Evolutionary conservation across 2,113 vertebrate species (phyloP).

Genomic region (Festucalex cinctus): DNA sequence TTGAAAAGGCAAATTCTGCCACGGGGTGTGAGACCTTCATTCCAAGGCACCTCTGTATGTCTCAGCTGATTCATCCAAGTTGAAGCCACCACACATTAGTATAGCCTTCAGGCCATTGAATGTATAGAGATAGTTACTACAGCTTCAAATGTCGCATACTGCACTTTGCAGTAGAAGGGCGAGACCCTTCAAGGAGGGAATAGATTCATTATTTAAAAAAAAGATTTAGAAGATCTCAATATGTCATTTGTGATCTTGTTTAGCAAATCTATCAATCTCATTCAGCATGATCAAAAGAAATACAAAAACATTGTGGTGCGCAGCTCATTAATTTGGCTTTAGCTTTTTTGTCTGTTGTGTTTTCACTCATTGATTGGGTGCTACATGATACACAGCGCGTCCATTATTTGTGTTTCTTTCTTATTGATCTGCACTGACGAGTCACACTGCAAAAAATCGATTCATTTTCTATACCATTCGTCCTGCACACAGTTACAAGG

Average conservation of each 20-base stretch:
- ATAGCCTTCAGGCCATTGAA: conserved; percentile 2
- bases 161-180: not conserved
- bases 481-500: not conserved
- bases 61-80: conserved; percentile 28
- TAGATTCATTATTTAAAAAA: not conserved
- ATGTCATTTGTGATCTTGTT: not conserved
- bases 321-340: conserved; percentile 2
- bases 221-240: not conserved
- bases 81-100: conserved; percentile 26
- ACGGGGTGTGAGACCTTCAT: conserved; percentile 31
- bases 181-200: not conserved
- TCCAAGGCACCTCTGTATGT: conserved; percentile 23
- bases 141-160: conserved; percentile 5
- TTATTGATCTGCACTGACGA: not conserved
- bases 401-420: conserved; percentile 2
- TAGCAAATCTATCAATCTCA: not conserved
- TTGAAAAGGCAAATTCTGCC: conserved; percentile 49
- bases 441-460: not conserved
- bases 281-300: not conserved
- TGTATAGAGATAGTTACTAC: not conserved
- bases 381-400: not conserved
- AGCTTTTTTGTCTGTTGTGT: not conserved
- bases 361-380: conserved; percentile 1
- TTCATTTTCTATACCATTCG: not conserved
- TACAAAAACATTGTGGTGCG: not conserved